A percentile compares a stretch with the other conserved stretches of the same genome.
Conservation (phyloP, 2,888 invertebrate species). For the Pyrochroa serraticornis region DNA sequence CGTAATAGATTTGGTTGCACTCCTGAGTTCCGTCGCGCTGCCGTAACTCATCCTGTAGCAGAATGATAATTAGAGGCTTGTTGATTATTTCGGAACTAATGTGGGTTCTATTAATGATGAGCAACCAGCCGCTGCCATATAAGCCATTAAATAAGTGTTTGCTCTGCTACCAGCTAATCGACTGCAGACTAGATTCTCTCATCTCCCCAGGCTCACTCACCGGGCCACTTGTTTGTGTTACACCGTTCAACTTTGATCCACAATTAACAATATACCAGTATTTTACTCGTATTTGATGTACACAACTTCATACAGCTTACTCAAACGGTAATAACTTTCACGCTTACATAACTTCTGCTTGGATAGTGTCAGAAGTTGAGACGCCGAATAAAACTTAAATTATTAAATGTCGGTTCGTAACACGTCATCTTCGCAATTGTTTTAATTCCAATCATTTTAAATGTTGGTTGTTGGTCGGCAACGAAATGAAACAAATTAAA, state of each 20-base stretch:
- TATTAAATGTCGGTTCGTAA: not conserved
- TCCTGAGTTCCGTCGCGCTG: not conserved
- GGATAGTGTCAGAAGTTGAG: slow-evolving; percentile 3
- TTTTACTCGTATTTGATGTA: slow-evolving; percentile 4
- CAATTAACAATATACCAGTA: slow-evolving; percentile 10
- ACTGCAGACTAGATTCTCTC: slow-evolving; percentile 4
- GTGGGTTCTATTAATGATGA: slow-evolving; percentile 15
- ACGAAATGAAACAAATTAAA: too few relatives aligned
- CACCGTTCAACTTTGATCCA: slow-evolving; percentile 13
- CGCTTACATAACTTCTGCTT: slow-evolving; percentile 9
- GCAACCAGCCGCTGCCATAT: slow-evolving; percentile 9
- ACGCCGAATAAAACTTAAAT: slow-evolving; percentile 7
- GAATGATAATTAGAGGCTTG: slow-evolving; percentile 15
- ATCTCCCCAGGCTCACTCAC: slow-evolving; percentile 6
- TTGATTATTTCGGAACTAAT: slow-evolving; percentile 21
- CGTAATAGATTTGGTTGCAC: not conserved
- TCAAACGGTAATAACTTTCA: slow-evolving; percentile 12
- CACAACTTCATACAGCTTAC: not conserved
- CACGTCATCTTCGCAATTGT: too few relatives aligned
- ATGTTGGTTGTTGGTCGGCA: too few relatives aligned
- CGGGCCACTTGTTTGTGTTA: slow-evolving; percentile 12
- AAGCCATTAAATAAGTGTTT: slow-evolving; percentile 17
- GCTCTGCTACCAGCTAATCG: slow-evolving; percentile 16
- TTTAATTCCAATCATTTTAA: too few relatives aligned
- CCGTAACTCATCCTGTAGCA: slow-evolving; percentile 10